Base-by-base conservation (phyloP, 2,113 vertebrate species). In the Rallus limicola region DNA sequence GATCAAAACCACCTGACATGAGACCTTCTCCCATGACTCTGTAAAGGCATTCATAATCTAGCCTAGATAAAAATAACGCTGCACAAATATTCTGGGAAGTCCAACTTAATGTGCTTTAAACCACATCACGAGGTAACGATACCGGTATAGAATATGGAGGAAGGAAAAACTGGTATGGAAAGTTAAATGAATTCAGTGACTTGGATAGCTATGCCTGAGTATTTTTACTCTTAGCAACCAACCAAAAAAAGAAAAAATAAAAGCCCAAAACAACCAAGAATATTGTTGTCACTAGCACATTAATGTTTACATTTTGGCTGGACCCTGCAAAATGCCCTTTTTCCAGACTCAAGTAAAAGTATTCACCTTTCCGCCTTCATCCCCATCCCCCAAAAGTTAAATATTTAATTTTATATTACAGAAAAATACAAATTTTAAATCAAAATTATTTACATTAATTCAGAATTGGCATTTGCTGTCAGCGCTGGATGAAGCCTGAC, bases 371-470 rank as follows among this genome's bases (percentile, higher is more conserved):
- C 84, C 6, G 31, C 69, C 79, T 64, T 90, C 65, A 72, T 81
- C 74, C 92, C 83, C 91, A 16, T 24, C 80, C 86, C 92, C 86
- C 44, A 55, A n/a, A 95, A 97, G 94, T 97, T 96, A 98, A 95
- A 98, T 98, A 97, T 97, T 98, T 98, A 68, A 97, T 97, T 98
- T 98, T 97, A 97, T 97, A 94, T 97, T 98, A 98, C 97, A 97
- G 86, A 97, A 98, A 98, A 97, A 97, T 97, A 97, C 97, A 97
- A 72, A 93, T 94, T 95, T 96, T 21, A 94, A 97, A 97, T 88
- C 97, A 84, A 97, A 96, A 79, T 94, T 98, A 97, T 97, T 95
- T 98, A 97, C 77, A 97, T 38, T 94, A 96, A 96, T 91, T 97
- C 94, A 97, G 97, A 98, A 97, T 78, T 60, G 46, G 91, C 95